Evolutionary conservation across 2,113 vertebrate species (phyloP).

Genomic region (Podiceps cristatus): DNA sequence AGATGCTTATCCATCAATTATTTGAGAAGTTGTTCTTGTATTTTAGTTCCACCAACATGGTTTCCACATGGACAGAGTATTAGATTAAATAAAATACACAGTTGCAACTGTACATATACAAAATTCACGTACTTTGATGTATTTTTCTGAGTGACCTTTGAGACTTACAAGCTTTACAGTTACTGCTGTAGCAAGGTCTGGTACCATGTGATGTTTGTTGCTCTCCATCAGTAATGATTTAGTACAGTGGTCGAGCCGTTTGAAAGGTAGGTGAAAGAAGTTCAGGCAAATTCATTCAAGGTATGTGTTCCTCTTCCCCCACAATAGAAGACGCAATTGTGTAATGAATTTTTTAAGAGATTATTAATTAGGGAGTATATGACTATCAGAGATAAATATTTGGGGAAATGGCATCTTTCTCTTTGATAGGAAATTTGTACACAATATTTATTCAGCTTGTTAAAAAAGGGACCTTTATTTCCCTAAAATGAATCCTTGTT

Average conservation of each 20-base stretch:
- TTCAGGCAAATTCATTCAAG: background rate
- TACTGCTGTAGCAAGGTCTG: background rate
- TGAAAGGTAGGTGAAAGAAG: background rate
- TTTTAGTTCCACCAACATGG: background rate
- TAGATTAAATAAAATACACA: background rate
- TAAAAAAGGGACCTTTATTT: background rate
- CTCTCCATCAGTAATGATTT: background rate
- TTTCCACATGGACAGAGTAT: background rate
- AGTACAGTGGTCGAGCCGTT: background rate
- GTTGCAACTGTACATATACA: background rate
- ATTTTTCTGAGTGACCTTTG: background rate
- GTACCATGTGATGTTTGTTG: background rate
- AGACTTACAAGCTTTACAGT: background rate
- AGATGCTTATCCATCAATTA: background rate
- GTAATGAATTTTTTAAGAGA: background rate
- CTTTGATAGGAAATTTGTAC: background rate
- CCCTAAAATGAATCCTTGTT: background rate
- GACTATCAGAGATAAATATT: background rate
- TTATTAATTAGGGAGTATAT: background rate
- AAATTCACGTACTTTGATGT: background rate
- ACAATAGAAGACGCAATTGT: background rate
- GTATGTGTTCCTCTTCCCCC: fast-evolving
- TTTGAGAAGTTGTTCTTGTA: fast-evolving
- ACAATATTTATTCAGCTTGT: background rate
- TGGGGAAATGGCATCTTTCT: background rate